Percentiles rank a stretch among this genome's conserved stretches.
phyloP scores from a whole-genome alignment of 2,113 vertebrate species.

The Cyrtonyx montezumae region DNA sequence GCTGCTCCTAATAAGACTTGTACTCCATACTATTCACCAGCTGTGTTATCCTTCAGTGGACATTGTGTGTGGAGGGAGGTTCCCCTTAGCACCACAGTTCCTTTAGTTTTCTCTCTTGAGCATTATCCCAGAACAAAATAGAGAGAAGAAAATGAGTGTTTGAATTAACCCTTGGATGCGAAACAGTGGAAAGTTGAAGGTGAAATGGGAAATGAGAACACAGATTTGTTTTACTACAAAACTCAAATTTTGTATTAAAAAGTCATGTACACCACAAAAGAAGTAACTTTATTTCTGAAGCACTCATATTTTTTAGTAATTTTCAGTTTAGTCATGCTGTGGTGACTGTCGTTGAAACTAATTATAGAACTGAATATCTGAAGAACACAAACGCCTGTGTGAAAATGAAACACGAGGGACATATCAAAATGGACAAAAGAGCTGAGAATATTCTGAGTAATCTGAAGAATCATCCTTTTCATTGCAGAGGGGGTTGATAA shows the following conservation, averaged over 20 bases:
- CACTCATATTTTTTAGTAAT: background rate
- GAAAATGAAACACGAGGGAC: background rate
- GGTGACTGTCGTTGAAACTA: background rate
- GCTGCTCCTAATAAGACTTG: no score
- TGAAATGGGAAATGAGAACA: background rate
- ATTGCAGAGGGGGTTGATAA: background rate
- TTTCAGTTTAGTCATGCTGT: background rate
- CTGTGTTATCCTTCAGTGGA: no score
- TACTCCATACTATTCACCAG: no score
- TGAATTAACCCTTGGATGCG: background rate
- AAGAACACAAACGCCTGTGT: background rate
- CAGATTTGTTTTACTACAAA: background rate
- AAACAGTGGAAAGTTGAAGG: background rate
- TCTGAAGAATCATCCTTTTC: background rate
- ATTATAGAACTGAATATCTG: background rate
- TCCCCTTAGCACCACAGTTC: background rate
- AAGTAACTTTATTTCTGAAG: background rate
- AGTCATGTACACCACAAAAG: background rate
- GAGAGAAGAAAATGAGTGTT: background rate
- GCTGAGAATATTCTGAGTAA: background rate
- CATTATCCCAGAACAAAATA: background rate
- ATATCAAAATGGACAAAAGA: background rate
- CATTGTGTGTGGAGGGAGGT: background rate
- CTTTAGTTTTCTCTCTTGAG: background rate
- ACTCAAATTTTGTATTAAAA: background rate